phyloP scores from a whole-genome alignment of 2,113 vertebrate genomes.

The Onychostoma macrolepis region DNA sequence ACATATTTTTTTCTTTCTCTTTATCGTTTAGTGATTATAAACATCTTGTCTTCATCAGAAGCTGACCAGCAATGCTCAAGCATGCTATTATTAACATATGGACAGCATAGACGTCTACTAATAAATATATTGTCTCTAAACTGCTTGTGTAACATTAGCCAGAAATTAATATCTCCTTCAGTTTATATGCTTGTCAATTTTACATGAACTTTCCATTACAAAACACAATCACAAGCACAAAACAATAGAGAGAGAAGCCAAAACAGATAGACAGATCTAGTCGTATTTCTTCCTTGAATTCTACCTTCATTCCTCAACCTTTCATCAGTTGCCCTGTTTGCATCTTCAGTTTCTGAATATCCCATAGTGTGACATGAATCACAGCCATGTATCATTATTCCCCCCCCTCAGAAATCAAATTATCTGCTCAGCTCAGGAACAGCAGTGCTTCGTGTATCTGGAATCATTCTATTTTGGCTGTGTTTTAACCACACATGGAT shows the following conservation, averaged over 20 bases:
- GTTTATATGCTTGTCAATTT: not conserved
- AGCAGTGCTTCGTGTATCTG: slow-evolving; percentile 20
- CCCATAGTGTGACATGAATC: not conserved
- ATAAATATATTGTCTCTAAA: not conserved
- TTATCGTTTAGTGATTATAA: not conserved
- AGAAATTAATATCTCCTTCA: not conserved
- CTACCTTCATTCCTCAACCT: slow-evolving; percentile 9
- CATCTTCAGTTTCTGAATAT: slow-evolving; percentile 6
- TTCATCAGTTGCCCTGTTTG: not conserved
- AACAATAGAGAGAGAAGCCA: not conserved
- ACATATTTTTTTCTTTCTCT: not conserved
- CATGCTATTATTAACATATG: not conserved
- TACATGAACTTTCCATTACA: not conserved
- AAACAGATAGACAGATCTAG: not conserved
- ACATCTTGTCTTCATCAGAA: slow-evolving; percentile 39
- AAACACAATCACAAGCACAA: not conserved
- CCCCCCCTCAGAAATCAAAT: slow-evolving; percentile 8
- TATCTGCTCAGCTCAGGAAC: slow-evolving; percentile 1
- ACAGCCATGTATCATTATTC: slow-evolving; percentile 17
- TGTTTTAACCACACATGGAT: slow-evolving; percentile 34
- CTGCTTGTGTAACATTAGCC: not conserved
- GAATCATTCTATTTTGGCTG: slow-evolving; percentile 36
- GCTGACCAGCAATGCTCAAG: slow-evolving; percentile 17
- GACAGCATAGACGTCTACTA: not conserved
- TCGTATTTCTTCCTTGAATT: not conserved